phyloP scores from a whole-genome alignment of 2,888 invertebrate species.

The Drosophila setosimentum region DNA sequence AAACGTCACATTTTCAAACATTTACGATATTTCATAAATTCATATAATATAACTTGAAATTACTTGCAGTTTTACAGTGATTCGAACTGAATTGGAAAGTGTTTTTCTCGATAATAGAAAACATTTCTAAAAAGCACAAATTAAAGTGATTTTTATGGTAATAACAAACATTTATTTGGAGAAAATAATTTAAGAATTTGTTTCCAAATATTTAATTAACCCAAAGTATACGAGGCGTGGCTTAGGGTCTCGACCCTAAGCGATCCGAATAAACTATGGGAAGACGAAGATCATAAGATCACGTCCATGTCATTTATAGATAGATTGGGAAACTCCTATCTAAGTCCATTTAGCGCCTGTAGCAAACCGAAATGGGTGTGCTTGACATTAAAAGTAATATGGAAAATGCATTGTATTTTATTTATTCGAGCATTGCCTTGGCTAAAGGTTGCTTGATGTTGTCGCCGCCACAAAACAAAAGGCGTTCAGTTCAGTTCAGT shows the following conservation, averaged over 20 bases:
- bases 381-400: slow-evolving; percentile 59
- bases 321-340: neutral
- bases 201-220: neutral
- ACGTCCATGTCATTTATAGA: neutral
- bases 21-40: neutral
- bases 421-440: slow-evolving; percentile 61
- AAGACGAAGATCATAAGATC: neutral
- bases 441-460: slow-evolving; percentile 65
- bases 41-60: neutral
- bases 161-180: neutral
- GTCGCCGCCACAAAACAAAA: slow-evolving; percentile 47
- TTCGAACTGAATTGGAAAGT: neutral
- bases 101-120: neutral
- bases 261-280: neutral
- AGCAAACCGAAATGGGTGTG: slow-evolving; percentile 27
- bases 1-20: neutral
- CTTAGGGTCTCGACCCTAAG: neutral
- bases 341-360: slow-evolving; percentile 8
- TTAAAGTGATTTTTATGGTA: neutral
- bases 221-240: neutral
- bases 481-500: slow-evolving; percentile 34
- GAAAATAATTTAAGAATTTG: neutral
- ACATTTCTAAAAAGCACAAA: neutral
- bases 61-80: neutral
- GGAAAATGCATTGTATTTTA: slow-evolving; percentile 53